These are phyloP conservation scores for Xyrauchen texanus DNA, from an alignment of 2,113 vertebrate species.

Conservation along the genomic window DNA sequence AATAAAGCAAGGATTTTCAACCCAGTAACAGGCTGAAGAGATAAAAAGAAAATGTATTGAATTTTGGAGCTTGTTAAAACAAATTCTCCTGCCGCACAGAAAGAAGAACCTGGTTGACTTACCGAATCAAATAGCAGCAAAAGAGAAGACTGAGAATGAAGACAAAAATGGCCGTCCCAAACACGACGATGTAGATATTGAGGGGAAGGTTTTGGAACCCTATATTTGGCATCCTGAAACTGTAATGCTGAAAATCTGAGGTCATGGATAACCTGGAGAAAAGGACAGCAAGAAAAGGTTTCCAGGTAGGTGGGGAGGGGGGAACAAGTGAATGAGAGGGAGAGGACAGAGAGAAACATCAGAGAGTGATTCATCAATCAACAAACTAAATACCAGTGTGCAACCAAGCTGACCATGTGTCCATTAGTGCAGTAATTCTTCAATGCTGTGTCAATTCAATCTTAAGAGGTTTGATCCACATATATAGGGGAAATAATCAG, in stretches of 20 bases:
- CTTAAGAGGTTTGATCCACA: background rate
- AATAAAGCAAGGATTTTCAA: background rate
- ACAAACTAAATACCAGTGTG: constrained; percentile 10
- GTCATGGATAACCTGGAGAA: constrained; percentile 90
- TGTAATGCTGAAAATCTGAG: constrained; percentile 91
- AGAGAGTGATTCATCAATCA: background rate
- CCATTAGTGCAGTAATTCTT: constrained; percentile 17
- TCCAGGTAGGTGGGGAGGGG: background rate
- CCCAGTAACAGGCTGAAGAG: background rate
- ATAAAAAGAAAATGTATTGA: constrained; percentile 45
- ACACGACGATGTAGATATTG: constrained; percentile 99
- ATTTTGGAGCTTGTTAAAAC: constrained; percentile 30
- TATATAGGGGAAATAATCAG: background rate
- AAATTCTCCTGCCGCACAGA: background rate
- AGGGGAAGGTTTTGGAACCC: constrained; percentile 99
- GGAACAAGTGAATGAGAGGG: constrained; percentile 41
- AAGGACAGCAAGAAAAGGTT: constrained; percentile 37
- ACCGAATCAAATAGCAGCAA: constrained; percentile 99
- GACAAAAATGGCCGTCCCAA: constrained; percentile 97
- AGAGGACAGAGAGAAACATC: constrained; percentile 5
- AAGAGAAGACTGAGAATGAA: constrained; percentile 99
- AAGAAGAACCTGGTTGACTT: constrained; percentile 58
- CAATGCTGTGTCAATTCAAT: background rate
- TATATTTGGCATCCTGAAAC: constrained; percentile 99
- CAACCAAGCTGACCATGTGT: background rate